Conservation (phyloP, 2,113 vertebrate genomes). For the Regulus satrapa region DNA sequence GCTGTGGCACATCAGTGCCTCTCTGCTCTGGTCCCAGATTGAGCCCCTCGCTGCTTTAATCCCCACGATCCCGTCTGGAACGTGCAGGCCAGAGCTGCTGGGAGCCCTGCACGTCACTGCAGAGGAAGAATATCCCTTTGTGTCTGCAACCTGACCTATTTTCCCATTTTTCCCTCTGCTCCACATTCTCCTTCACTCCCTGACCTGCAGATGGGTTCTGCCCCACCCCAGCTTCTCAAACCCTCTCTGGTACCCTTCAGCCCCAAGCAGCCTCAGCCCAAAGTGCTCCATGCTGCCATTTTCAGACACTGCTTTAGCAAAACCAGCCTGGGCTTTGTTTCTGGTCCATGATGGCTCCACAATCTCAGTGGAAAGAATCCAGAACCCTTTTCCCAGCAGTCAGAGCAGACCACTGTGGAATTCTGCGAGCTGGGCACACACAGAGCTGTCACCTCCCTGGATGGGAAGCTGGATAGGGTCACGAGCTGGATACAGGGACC, state of each 20-base stretch:
- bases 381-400: background rate
- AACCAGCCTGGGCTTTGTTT: background rate
- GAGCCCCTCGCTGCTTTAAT: background rate
- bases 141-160: slow-evolving; percentile 36
- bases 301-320: background rate
- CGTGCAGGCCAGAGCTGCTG: background rate
- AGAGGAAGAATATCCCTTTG: background rate
- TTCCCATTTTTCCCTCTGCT: background rate
- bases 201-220: background rate
- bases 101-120: background rate
- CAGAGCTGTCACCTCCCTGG: background rate
- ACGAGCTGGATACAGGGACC: background rate
- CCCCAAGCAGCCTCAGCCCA: background rate
- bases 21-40: background rate
- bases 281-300: background rate
- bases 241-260: background rate
- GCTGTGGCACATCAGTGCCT: rapidly evolving
- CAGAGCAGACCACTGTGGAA: background rate
- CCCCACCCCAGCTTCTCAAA: background rate
- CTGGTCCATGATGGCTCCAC: background rate
- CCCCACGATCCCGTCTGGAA: background rate
- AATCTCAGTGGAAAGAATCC: background rate
- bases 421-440: rapidly evolving
- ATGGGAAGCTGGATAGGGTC: background rate
- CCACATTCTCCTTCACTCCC: background rate